A percentile compares a stretch with the other conserved stretches of the same genome.
Evolutionary conservation across 2,797 vertebrate species (phyloP).

Genomic region (Enoplosus armatus): DNA sequence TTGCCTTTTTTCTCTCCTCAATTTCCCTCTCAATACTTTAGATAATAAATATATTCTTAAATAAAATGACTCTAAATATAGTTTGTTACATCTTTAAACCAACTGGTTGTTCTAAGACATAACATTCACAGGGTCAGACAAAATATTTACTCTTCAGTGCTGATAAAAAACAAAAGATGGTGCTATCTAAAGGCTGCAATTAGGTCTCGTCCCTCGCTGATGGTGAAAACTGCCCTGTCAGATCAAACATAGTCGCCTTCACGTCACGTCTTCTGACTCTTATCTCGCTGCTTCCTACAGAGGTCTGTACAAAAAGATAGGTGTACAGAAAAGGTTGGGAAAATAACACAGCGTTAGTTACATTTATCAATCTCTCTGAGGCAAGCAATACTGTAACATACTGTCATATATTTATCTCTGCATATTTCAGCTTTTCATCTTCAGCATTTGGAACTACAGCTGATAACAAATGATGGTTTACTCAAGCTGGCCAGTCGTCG

Average conservation of each 20-base stretch:
- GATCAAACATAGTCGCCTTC: not conserved
- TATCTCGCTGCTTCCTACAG: constrained; percentile 30
- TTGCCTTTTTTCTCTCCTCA: not conserved
- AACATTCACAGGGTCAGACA: not conserved
- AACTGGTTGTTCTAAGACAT: not conserved
- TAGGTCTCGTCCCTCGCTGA: not conserved
- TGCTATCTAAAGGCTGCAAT: not conserved
- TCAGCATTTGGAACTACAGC: constrained; percentile 10
- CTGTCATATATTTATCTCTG: not conserved
- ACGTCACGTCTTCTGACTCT: constrained; percentile 28
- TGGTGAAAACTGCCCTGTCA: not conserved
- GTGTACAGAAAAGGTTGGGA: not conserved
- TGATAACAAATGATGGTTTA: constrained; percentile 65
- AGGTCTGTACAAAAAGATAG: constrained; percentile 6
- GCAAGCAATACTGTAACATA: not conserved
- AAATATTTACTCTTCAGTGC: not conserved
- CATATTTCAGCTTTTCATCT: not conserved
- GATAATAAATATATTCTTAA: not conserved
- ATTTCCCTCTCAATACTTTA: not conserved
- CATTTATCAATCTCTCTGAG: not conserved
- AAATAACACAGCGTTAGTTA: not conserved
- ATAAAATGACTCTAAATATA: not conserved
- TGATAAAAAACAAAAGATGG: not conserved
- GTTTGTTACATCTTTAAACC: not conserved
- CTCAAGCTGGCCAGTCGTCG: constrained; percentile 45